phyloP scores from a whole-genome alignment of 2,888 invertebrate genomes.

The Cenopis cana region DNA sequence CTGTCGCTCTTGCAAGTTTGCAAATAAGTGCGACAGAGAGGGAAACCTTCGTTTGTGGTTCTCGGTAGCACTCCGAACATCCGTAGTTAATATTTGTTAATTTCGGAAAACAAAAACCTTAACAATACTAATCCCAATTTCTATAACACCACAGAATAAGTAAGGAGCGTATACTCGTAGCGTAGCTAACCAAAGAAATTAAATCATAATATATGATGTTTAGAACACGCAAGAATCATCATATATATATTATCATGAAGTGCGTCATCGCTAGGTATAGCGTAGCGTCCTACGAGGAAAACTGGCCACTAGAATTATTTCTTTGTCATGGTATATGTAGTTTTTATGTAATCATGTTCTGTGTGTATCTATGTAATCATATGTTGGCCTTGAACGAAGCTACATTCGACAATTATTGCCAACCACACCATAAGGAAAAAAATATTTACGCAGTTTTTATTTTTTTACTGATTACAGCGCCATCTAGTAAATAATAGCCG shows the following conservation, averaged over 20 bases:
- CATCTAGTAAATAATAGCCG: conserved; percentile 50
- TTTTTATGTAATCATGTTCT: conserved; percentile 14
- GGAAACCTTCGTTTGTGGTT: too few species aligned
- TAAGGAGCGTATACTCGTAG: too few species aligned
- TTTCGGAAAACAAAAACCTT: too few species aligned
- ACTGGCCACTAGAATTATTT: conserved; percentile 16
- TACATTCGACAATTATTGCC: conserved; percentile 13
- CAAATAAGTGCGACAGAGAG: too few species aligned
- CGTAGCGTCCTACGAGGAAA: conserved; percentile 29
- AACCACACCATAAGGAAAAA: neutral
- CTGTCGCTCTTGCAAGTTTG: too few species aligned
- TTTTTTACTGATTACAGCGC: conserved; percentile 4
- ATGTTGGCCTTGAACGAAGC: conserved; percentile 19
- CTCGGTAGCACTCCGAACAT: too few species aligned
- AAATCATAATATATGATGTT: neutral
- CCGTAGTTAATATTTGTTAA: too few species aligned
- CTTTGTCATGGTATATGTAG: conserved; percentile 11
- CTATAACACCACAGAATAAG: neutral
- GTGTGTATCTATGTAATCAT: conserved; percentile 8
- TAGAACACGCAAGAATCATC: neutral
- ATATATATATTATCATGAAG: too few species aligned
- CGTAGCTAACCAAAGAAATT: conserved; percentile 1
- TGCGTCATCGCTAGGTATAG: conserved; percentile 20
- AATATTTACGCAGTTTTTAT: conserved; percentile 20
- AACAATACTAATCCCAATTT: too few species aligned